Conservation (phyloP, 1,140 invertebrate genomes). For the Brachionus paranguensis region DNA sequence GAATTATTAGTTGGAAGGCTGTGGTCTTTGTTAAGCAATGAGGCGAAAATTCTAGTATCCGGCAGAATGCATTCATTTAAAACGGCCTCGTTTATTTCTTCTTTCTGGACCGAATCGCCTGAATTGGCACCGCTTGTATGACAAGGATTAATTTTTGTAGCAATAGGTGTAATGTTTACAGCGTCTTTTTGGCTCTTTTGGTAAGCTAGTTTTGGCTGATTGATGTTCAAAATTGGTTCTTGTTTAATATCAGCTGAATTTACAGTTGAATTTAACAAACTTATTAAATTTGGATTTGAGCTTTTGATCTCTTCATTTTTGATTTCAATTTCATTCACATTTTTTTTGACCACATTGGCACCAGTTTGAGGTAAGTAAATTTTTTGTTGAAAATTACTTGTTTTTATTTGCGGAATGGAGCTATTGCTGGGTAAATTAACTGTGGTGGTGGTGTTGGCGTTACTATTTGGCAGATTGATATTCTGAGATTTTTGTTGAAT, state of each 20-base stretch:
- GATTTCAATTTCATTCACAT: background rate
- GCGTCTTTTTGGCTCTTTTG: background rate
- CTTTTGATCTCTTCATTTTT: background rate
- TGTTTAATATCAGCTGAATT: background rate
- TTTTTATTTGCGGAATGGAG: background rate
- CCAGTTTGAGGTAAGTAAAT: background rate
- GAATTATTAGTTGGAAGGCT: background rate
- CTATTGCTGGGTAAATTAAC: background rate
- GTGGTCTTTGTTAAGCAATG: conserved; percentile 20
- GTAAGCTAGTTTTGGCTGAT: background rate
- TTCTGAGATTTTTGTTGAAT: background rate
- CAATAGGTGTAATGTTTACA: background rate
- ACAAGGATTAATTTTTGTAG: background rate
- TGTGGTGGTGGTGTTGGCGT: background rate
- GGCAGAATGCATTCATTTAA: conserved; percentile 14
- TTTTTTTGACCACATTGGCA: background rate
- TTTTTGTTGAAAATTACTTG: background rate
- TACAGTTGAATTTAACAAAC: background rate
- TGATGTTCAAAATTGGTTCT: background rate
- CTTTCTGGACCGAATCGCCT: background rate
- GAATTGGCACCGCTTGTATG: background rate
- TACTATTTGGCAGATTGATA: background rate
- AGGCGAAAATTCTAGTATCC: conserved; percentile 15
- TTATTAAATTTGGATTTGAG: conserved; percentile 21
- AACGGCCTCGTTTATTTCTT: background rate